These are phyloP conservation scores for Anguilla marmorata DNA, from an alignment of 2,797 vertebrate species.

Conservation along the genomic window DNA sequence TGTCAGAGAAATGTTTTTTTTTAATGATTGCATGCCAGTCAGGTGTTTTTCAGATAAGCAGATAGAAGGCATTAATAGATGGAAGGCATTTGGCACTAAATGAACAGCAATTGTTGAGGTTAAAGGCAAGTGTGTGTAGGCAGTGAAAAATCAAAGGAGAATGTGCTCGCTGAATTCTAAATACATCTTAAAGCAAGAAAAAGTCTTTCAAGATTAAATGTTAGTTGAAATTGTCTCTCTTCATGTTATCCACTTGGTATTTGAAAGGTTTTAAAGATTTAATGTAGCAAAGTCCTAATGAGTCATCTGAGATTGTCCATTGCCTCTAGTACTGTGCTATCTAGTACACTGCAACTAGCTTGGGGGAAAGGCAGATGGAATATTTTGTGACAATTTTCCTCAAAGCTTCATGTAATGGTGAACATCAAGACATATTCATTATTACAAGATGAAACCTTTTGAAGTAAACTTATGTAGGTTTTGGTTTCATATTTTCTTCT, in stretches of 20 bases:
- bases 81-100: not conserved
- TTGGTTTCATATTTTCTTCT: not conserved
- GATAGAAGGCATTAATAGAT: not conserved
- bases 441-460: not conserved
- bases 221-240: slow-evolving; percentile 37
- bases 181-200: slow-evolving; percentile 38
- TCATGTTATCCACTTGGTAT: slow-evolving; percentile 38
- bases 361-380: not conserved
- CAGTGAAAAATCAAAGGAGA: slow-evolving; percentile 8
- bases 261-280: slow-evolving; percentile 22
- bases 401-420: not conserved
- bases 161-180: slow-evolving; percentile 35
- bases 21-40: not conserved
- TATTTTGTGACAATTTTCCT: not conserved
- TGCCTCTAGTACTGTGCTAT: not conserved
- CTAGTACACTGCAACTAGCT: not conserved
- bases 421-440: not conserved
- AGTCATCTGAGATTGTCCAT: not conserved
- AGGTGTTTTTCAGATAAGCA: not conserved
- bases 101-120: slow-evolving; percentile 10
- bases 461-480: not conserved
- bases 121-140: slow-evolving; percentile 7
- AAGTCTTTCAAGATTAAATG: slow-evolving; percentile 38
- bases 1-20: not conserved
- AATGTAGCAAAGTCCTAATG: slow-evolving; percentile 3